phyloP scores from a whole-genome alignment of 2,888 invertebrate genomes.

The Lepetodrilus schrolli region DNA sequence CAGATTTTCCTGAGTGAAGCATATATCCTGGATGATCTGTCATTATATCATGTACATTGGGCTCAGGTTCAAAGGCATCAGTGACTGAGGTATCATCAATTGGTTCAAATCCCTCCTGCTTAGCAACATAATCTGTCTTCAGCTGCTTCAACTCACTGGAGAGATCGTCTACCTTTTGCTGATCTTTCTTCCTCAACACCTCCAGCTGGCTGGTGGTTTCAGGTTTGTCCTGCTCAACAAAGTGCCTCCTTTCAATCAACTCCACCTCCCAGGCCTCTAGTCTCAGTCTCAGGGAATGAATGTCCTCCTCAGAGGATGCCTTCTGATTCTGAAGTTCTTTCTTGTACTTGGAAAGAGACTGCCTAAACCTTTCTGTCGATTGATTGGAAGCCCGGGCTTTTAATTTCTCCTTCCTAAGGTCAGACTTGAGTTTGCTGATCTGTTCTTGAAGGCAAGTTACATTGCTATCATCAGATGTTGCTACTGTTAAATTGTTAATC shows the following conservation, averaged over 20 bases:
- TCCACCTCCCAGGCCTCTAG: slow-evolving; percentile 25
- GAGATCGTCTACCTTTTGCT: slow-evolving; percentile 14
- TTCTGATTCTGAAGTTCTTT: slow-evolving; percentile 6
- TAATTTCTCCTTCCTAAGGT: background rate
- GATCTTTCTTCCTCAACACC: background rate
- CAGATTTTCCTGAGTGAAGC: background rate
- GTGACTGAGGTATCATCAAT: background rate
- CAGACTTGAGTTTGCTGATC: background rate
- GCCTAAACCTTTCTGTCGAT: background rate
- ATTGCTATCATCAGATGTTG: background rate
- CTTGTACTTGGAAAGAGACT: too few species aligned
- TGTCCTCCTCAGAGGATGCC: background rate
- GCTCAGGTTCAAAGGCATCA: slow-evolving; percentile 33
- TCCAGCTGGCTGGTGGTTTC: background rate
- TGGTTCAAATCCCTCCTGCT: background rate
- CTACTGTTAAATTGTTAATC: background rate
- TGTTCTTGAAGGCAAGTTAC: background rate
- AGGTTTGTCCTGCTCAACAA: background rate
- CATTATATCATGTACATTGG: background rate
- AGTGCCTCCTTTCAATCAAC: slow-evolving; percentile 13
- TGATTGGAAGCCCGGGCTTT: background rate
- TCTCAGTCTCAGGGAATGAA: background rate
- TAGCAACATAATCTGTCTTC: background rate
- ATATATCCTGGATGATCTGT: background rate
- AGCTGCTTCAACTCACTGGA: slow-evolving; percentile 4